Conservation (phyloP, 2,797 vertebrate species). For the Ciconia nigra region DNA sequence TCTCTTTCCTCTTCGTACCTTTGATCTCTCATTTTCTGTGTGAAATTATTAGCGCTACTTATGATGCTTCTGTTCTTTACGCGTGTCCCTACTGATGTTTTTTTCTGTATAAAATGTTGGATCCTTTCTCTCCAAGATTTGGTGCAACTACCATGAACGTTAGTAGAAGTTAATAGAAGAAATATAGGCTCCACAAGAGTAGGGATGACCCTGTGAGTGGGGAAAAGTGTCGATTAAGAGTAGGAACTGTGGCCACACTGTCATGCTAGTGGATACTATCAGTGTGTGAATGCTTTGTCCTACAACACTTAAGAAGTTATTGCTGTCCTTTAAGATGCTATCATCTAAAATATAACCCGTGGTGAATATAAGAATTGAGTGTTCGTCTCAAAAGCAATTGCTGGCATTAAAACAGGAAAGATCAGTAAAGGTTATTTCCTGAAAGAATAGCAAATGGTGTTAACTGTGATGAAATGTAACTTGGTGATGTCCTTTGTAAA, state of each 20-base stretch:
- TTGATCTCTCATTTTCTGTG: background rate
- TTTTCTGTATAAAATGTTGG: background rate
- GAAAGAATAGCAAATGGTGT: constrained; percentile 50
- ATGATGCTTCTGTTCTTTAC: background rate
- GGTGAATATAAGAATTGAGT: constrained; percentile 1
- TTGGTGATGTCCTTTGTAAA: constrained; percentile 32
- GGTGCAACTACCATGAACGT: background rate
- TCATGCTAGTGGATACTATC: background rate
- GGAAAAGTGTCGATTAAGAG: background rate
- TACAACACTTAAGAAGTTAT: background rate
- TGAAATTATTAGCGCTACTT: constrained; percentile 19
- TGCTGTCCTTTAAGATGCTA: constrained; percentile 28
- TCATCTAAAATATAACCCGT: constrained; percentile 36
- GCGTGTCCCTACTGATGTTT: background rate
- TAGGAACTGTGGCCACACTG: background rate
- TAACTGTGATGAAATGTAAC: constrained; percentile 50
- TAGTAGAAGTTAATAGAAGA: background rate
- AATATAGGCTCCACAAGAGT: background rate
- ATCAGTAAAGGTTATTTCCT: constrained; percentile 60
- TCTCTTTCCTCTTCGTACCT: background rate
- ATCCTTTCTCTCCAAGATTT: background rate
- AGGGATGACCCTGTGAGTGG: background rate
- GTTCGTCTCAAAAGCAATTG: constrained; percentile 38
- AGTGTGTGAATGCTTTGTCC: constrained; percentile 16
- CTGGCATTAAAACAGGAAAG: constrained; percentile 50